Evolutionary conservation across 2,888 invertebrate species (phyloP).

Genomic region (Eulithis testata): DNA sequence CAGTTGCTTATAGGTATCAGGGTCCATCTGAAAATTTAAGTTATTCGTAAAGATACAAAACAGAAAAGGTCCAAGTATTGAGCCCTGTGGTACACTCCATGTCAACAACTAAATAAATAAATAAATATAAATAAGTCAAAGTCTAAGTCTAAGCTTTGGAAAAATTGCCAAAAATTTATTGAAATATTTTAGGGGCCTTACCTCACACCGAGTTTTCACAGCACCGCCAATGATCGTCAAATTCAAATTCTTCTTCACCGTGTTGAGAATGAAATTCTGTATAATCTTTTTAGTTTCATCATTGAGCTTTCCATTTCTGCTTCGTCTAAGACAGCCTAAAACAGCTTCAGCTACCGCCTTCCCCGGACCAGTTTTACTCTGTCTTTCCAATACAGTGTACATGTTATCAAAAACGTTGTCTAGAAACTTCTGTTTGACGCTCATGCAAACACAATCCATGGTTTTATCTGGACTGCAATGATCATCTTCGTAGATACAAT

Average conservation of each 20-base stretch:
- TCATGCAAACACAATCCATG: slow-evolving; percentile 68
- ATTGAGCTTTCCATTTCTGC: slow-evolving; percentile 72
- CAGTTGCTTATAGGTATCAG: slow-evolving; percentile 66
- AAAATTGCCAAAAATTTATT: too few species aligned
- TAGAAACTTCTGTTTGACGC: slow-evolving; percentile 67
- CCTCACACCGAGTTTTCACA: slow-evolving; percentile 78
- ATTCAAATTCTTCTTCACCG: slow-evolving; percentile 71
- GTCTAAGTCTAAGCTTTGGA: too few species aligned
- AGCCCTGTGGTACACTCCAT: slow-evolving; percentile 2
- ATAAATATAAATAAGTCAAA: too few species aligned
- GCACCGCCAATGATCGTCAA: slow-evolving; percentile 76
- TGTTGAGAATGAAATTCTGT: slow-evolving; percentile 67
- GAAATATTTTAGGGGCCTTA: slow-evolving; percentile 3
- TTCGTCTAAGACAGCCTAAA: slow-evolving; percentile 60
- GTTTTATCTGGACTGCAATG: slow-evolving; percentile 57
- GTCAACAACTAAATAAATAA: too few species aligned
- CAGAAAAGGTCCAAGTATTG: not conserved
- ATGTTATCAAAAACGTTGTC: slow-evolving; percentile 78
- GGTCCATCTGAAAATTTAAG: slow-evolving; percentile 63
- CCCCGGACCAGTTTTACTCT: slow-evolving; percentile 59
- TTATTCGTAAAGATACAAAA: not conserved
- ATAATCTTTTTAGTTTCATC: slow-evolving; percentile 59
- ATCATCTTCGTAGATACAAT: slow-evolving; percentile 56
- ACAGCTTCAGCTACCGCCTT: slow-evolving; percentile 66
- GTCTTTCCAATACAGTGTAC: slow-evolving; percentile 68